Conservation (phyloP, 2,113 vertebrate genomes). For the Semnornis frantzii region DNA sequence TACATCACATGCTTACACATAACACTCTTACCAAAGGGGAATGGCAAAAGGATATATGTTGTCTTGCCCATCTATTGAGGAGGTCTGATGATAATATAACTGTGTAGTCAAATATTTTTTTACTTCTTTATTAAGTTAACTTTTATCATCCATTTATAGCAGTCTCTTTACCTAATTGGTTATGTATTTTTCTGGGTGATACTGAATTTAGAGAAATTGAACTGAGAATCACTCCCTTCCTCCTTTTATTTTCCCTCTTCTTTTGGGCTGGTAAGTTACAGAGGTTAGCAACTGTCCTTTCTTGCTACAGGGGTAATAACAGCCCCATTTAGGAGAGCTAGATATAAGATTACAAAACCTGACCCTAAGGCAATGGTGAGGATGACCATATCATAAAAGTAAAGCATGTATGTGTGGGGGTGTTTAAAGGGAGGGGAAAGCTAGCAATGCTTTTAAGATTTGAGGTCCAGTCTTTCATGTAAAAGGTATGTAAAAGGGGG, state of each 20-base stretch:
- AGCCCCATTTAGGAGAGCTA: not conserved
- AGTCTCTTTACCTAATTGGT: not conserved
- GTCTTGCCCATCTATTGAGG: not conserved
- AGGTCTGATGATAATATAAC: not conserved
- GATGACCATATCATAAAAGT: not conserved
- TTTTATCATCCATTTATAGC: not conserved
- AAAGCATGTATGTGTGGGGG: not conserved
- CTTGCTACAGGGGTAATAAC: not conserved
- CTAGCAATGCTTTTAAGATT: not conserved
- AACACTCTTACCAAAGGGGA: not conserved
- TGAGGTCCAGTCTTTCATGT: slow-evolving; percentile 7
- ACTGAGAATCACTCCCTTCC: not conserved
- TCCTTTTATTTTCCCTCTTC: not conserved
- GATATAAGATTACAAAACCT: not conserved
- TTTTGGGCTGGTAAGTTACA: not conserved
- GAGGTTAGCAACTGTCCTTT: not conserved
- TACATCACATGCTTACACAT: not conserved
- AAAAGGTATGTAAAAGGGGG: not conserved
- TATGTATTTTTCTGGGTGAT: not conserved
- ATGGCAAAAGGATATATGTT: not conserved
- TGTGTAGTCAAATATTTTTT: not conserved
- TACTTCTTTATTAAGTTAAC: not conserved
- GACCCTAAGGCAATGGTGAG: not conserved
- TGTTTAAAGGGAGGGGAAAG: not conserved
- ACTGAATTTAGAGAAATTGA: not conserved